These are phyloP conservation scores for Lepidocyrtinus sp. DNA, from an alignment of 2,888 invertebrate genomes.

Conservation along the genomic window DNA sequence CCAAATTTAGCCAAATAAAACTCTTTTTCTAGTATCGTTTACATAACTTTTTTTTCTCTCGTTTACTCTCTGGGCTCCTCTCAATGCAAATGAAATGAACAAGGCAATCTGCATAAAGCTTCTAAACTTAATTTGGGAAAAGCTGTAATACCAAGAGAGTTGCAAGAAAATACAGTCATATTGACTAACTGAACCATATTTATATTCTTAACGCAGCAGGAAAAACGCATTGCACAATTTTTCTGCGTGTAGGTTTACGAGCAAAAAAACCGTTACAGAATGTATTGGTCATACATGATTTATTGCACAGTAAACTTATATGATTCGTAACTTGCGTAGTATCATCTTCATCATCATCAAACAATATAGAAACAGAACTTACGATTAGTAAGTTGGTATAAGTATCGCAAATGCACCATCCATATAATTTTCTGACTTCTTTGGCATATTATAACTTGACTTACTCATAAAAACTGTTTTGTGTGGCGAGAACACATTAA, in stretches of 20 bases:
- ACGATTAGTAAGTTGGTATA: no score
- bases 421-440: no score
- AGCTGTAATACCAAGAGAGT: neutral
- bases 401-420: no score
- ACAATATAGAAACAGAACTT: no score
- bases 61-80: neutral
- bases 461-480: neutral
- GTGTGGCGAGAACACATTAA: neutral
- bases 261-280: constrained; percentile 31
- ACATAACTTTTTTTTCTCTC: constrained; percentile 2
- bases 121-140: neutral
- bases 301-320: constrained; percentile 33
- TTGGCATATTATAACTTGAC: no score
- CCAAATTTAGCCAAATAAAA: neutral
- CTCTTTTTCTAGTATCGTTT: neutral
- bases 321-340: neutral
- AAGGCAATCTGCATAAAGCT: neutral
- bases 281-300: constrained; percentile 47
- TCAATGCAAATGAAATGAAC: neutral
- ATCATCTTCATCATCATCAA: no score
- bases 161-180: neutral
- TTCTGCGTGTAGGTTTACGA: constrained; percentile 45
- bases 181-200: neutral
- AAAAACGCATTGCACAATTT: constrained; percentile 39
- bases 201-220: constrained; percentile 3